Conservation (phyloP, 2,113 vertebrate species). For the Pionites leucogaster region DNA sequence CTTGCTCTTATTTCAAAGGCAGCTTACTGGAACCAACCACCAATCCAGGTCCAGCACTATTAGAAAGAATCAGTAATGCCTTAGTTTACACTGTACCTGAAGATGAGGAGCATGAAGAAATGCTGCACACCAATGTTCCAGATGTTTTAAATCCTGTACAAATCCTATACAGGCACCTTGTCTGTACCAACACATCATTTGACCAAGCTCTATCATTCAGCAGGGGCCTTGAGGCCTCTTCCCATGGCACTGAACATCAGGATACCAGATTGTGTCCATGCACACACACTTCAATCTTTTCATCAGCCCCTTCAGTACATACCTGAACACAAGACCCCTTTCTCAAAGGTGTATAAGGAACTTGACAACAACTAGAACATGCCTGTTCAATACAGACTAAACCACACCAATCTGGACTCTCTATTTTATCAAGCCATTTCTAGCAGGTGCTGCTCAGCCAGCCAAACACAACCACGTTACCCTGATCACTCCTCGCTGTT, state of each 20-base stretch:
- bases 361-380: neutral
- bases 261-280: rapidly evolving
- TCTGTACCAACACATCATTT: rapidly evolving
- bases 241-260: rapidly evolving
- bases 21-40: neutral
- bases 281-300: rapidly evolving
- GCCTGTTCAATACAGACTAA: neutral
- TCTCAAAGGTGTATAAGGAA: neutral
- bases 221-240: neutral
- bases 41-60: rapidly evolving
- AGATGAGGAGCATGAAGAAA: neutral
- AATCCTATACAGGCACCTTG: rapidly evolving
- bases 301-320: rapidly evolving
- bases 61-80: rapidly evolving
- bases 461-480: rapidly evolving
- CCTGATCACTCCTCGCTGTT: rapidly evolving
- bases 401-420: no score
- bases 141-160: neutral
- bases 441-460: neutral
- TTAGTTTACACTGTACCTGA: no score
- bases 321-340: no score
- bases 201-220: neutral
- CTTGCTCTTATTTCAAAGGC: neutral
- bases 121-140: rapidly evolving
- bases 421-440: rapidly evolving